A percentile compares a stretch with the other conserved stretches of the same genome.
Conservation (phyloP, 2,113 vertebrate genomes). For the Isichthys henryi region DNA sequence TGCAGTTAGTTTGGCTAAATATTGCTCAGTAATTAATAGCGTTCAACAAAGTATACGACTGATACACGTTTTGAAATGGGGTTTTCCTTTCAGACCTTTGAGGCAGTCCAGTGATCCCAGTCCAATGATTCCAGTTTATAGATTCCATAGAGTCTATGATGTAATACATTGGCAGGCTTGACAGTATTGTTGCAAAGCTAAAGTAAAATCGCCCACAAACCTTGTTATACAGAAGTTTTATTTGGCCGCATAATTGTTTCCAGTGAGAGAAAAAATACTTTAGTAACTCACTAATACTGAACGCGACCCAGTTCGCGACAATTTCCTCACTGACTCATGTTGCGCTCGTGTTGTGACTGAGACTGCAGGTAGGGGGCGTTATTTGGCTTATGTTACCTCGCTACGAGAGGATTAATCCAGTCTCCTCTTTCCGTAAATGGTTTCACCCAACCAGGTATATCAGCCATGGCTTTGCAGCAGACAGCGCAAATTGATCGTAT, state of each 20-base stretch:
- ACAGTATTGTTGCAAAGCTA: neutral
- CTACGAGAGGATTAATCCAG: neutral
- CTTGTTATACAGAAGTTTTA: neutral
- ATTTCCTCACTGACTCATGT: neutral
- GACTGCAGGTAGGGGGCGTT: slow-evolving; percentile 5
- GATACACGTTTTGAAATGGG: neutral
- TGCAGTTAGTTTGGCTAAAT: neutral
- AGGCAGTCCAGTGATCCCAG: neutral
- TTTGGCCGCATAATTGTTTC: neutral
- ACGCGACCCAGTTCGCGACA: neutral
- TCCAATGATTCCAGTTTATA: neutral
- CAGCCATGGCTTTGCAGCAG: slow-evolving; percentile 33
- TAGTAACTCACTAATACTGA: neutral
- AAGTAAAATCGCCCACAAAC: neutral
- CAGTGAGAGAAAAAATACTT: neutral
- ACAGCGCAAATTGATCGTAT: neutral
- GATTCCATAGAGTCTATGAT: neutral
- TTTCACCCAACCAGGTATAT: slow-evolving; percentile 48
- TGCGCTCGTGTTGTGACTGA: neutral
- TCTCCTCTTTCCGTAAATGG: slow-evolving; percentile 24
- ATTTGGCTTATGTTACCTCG: neutral
- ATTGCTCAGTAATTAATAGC: neutral
- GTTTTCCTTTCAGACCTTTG: neutral
- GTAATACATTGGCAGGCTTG: neutral
- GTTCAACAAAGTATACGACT: neutral